These are phyloP conservation scores for Polyploca ridens DNA, from an alignment of 2,888 invertebrate species.

Conservation along the genomic window DNA sequence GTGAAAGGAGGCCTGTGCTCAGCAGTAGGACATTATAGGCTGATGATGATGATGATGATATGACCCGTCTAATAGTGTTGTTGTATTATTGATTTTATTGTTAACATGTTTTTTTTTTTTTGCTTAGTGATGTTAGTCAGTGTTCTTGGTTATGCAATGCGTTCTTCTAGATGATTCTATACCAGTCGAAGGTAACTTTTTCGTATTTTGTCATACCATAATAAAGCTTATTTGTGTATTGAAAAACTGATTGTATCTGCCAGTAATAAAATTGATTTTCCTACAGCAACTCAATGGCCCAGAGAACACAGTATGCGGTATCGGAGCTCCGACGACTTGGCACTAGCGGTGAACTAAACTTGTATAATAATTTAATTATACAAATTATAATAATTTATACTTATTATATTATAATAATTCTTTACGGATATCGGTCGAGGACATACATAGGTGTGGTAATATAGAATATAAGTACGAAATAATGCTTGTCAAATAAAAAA, in stretches of 20 bases:
- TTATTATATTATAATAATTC: background rate
- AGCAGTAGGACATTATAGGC: too few relatives aligned
- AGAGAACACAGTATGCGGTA: slow-evolving; percentile 78
- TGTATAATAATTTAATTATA: slow-evolving; percentile 9
- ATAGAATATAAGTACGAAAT: background rate
- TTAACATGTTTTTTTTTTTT: slow-evolving; percentile 32
- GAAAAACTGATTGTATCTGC: background rate
- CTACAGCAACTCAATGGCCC: slow-evolving; percentile 81
- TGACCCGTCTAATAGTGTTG: too few relatives aligned
- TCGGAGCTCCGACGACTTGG: slow-evolving; percentile 75
- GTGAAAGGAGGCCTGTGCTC: too few relatives aligned
- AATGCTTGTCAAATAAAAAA: background rate
- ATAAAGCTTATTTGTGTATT: background rate
- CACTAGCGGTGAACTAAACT: slow-evolving; percentile 53
- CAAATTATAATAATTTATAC: background rate
- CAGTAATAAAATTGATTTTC: background rate
- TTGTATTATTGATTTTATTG: too few relatives aligned
- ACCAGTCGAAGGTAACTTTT: background rate
- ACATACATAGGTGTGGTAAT: background rate
- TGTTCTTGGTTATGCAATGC: background rate
- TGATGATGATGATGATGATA: too few relatives aligned
- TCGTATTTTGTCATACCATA: background rate
- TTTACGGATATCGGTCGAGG: background rate
- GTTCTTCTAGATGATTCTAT: background rate
- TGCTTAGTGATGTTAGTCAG: background rate